Conservation (phyloP, 2,797 vertebrate species). For the Synaphobranchus kaupii region DNA sequence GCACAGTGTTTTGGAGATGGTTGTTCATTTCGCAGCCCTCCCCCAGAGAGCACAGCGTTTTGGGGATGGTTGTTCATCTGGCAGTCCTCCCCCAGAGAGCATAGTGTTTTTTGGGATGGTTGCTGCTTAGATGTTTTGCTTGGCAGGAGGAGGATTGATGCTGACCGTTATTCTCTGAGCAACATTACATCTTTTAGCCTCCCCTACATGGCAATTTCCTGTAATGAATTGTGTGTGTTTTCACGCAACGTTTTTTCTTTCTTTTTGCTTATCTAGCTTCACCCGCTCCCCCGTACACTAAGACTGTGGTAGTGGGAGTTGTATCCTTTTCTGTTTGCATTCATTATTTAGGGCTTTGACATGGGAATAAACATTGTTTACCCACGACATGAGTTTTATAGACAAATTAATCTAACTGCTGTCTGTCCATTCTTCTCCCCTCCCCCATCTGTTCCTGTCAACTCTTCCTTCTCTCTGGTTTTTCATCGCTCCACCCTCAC, state of each 20-base stretch:
- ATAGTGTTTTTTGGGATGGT: neutral
- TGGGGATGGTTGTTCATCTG: neutral
- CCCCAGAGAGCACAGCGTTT: too few species aligned
- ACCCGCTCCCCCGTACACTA: conserved; percentile 30
- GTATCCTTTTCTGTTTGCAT: conserved; percentile 39
- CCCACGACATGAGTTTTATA: neutral
- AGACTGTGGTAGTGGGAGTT: conserved; percentile 22
- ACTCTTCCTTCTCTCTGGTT: neutral
- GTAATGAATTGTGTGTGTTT: conserved; percentile 54
- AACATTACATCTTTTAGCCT: conserved; percentile 57
- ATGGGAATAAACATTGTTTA: conserved; percentile 31
- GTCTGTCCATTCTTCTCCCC: conserved; percentile 33
- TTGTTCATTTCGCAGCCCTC: too few species aligned
- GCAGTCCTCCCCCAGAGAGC: conserved; percentile 21
- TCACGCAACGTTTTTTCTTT: conserved; percentile 52
- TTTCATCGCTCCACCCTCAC: neutral
- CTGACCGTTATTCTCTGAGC: conserved; percentile 52
- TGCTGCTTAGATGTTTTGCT: conserved; percentile 6
- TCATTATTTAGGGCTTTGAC: conserved; percentile 37
- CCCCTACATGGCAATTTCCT: conserved; percentile 49
- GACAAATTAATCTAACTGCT: conserved; percentile 11
- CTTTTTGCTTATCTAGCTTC: conserved; percentile 44
- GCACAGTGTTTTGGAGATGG: too few species aligned
- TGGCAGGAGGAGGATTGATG: conserved; percentile 31
- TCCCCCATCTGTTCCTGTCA: neutral